A percentile compares a stretch with the other conserved stretches of the same genome.
phyloP scores from a whole-genome alignment of 2,113 vertebrate genomes.

The Bos javanicus region DNA sequence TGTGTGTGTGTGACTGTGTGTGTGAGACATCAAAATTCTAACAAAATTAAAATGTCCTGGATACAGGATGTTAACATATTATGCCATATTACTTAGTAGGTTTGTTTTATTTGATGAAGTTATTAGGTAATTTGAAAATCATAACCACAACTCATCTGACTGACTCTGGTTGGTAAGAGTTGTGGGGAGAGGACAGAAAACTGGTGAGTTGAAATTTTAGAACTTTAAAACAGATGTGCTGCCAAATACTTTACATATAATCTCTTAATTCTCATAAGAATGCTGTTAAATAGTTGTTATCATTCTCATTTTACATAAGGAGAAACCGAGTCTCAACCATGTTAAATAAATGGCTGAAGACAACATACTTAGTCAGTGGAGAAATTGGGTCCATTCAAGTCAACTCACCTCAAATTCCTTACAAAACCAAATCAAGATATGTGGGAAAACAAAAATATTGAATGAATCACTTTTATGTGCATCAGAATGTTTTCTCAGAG shows the following conservation, averaged over 20 bases:
- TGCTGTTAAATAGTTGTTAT: not conserved
- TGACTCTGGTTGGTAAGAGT: not conserved
- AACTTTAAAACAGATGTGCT: not conserved
- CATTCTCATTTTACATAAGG: not conserved
- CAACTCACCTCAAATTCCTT: not conserved
- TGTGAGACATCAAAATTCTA: not conserved
- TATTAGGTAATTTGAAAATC: not conserved
- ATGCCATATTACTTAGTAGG: not conserved
- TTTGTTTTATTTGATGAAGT: not conserved
- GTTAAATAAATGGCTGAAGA: not conserved
- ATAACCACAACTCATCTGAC: not conserved
- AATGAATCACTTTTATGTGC: not conserved
- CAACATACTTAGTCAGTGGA: not conserved
- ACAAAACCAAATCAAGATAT: not conserved
- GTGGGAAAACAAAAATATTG: not conserved
- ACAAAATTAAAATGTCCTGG: not conserved
- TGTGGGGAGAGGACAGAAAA: not conserved
- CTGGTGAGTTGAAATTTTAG: not conserved
- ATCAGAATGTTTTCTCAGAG: not conserved
- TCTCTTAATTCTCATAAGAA: not conserved
- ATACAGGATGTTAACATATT: not conserved
- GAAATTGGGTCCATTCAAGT: not conserved
- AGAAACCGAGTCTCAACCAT: not conserved
- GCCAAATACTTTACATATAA: not conserved
- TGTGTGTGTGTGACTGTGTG: not conserved